phyloP scores from a whole-genome alignment of 2,888 invertebrate species.

The Augiades crinisus region DNA sequence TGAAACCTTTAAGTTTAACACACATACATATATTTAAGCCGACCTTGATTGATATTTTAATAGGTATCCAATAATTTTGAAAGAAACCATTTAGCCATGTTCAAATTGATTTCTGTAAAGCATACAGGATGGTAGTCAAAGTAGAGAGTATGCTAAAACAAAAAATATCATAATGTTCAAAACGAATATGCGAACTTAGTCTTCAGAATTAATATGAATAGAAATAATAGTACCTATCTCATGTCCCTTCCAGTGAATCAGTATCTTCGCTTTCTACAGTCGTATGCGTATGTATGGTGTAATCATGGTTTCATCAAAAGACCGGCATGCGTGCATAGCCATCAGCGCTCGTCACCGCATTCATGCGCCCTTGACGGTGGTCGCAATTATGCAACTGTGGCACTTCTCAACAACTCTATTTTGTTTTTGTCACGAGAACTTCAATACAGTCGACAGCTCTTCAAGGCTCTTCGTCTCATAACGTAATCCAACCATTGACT shows the following conservation, averaged over 20 bases:
- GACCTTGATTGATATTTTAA: too few species aligned
- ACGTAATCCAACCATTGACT: conserved; percentile 13
- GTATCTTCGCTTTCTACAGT: background rate
- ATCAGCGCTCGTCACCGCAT: conserved; percentile 66
- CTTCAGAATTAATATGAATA: too few species aligned
- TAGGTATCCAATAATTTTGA: too few species aligned
- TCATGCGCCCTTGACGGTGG: conserved; percentile 63
- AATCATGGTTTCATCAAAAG: conserved; percentile 77
- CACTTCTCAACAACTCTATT: conserved; percentile 23
- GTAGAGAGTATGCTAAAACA: too few species aligned
- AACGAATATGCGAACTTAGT: too few species aligned
- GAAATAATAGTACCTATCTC: background rate
- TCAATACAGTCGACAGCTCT: conserved; percentile 23
- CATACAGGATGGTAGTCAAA: too few species aligned
- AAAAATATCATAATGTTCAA: too few species aligned
- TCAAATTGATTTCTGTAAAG: too few species aligned
- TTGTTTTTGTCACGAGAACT: conserved; percentile 17
- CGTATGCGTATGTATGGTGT: conserved; percentile 57
- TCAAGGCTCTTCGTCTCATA: conserved; percentile 12
- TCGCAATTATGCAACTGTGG: conserved; percentile 58
- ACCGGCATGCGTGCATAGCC: conserved; percentile 54
- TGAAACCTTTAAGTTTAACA: too few species aligned
- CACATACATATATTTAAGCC: too few species aligned
- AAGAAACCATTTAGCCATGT: too few species aligned
- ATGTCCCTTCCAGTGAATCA: background rate